Evolutionary conservation across 2,113 vertebrate species (phyloP).

Genomic region (Sapayoa aenigma): DNA sequence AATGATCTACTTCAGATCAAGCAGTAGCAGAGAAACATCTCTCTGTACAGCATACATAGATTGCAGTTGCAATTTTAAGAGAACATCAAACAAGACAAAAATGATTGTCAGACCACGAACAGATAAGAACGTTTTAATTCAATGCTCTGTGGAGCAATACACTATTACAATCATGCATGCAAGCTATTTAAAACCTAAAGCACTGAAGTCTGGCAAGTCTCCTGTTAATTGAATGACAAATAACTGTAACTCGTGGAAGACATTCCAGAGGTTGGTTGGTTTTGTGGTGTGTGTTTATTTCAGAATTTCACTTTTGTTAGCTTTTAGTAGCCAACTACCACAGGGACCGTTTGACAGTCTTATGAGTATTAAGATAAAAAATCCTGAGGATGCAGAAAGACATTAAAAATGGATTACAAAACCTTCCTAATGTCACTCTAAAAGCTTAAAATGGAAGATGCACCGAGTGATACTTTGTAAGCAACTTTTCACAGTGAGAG

Average conservation of each 20-base stretch:
- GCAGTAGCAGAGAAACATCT: not conserved
- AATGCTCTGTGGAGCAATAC: not conserved
- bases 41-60: not conserved
- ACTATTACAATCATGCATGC: not conserved
- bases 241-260: not conserved
- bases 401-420: not conserved
- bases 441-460: not conserved
- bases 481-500: not conserved
- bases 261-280: not conserved
- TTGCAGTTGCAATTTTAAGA: not conserved
- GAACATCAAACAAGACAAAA: not conserved
- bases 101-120: not conserved
- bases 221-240: not conserved
- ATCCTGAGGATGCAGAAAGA: not conserved
- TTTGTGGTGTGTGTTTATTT: not conserved
- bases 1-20: not conserved
- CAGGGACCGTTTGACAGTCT: not conserved
- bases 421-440: not conserved
- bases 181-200: not conserved
- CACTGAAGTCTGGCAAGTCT: not conserved
- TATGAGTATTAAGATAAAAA: not conserved
- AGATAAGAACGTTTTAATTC: not conserved
- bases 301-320: not conserved
- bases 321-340: not conserved
- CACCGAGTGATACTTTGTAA: not conserved